Evolutionary conservation across 1,140 invertebrate genomes (phyloP).

Genomic region (Bombyx mandarina): DNA sequence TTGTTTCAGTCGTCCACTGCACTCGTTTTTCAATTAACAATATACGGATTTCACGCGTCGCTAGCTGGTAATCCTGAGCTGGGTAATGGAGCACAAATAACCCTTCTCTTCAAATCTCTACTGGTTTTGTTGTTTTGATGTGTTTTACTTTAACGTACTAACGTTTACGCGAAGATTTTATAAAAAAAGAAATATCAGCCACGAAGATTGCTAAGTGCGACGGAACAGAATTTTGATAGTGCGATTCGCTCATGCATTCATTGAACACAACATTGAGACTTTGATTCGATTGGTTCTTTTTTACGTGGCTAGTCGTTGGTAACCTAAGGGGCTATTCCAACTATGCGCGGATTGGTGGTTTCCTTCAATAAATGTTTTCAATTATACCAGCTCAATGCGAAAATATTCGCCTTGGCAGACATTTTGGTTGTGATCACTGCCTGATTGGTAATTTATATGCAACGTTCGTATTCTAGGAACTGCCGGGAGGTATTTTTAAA

Average conservation of each 20-base stretch:
- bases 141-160: no score
- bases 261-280: constrained; percentile 15
- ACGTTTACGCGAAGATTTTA: no score
- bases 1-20: not conserved
- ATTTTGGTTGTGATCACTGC: constrained; percentile 24
- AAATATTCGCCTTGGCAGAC: constrained; percentile 13
- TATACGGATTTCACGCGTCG: constrained; percentile 29
- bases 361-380: constrained; percentile 24
- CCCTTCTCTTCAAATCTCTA: constrained; percentile 11
- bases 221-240: not conserved
- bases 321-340: no score
- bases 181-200: no score
- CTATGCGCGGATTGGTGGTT: constrained; percentile 1
- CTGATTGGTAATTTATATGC: constrained; percentile 15
- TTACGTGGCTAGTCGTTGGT: no score
- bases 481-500: constrained; percentile 5
- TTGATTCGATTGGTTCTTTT: constrained; percentile 16
- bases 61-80: constrained; percentile 18
- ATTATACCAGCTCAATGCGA: constrained; percentile 15
- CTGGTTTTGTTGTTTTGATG: constrained; percentile 6
- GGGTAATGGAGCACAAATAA: constrained; percentile 23
- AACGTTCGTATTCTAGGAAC: constrained; percentile 7
- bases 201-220: no score
- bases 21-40: constrained; percentile 27
- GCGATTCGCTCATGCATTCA: constrained; percentile 3